Evolutionary conservation across 2,797 vertebrate species (phyloP), one percentile per base, ranked within the genome.

Genomic region (Salarias fasciatus): DNA sequence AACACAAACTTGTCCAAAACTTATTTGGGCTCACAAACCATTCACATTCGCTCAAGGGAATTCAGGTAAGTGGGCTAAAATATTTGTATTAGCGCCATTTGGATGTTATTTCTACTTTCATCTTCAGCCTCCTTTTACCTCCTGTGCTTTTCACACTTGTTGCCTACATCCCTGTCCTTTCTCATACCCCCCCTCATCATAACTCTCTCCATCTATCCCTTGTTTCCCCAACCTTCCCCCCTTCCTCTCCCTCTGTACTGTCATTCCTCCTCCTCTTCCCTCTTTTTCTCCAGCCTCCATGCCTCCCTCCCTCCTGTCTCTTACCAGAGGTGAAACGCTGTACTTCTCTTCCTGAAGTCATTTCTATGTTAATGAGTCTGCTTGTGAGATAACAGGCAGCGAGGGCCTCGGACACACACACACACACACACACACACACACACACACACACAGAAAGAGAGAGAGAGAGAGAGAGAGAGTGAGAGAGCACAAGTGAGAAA

Each of bases 311-410:
- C 42, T 56, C 63, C 83, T 63, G 42, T 87, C 79, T 72, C 74
- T 72, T 84, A 70, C 67, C 33, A 56, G 84, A 59, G 86, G 86
- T 82, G 87, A 64, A 82, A 86, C 7, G 75, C 86, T 86, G 84
- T 88, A 84, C 86, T 87, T 88, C 71, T 87, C 85, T 87, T 90
- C 88, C 89, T 89, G 79, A 92, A 92, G 90, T 86, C 79, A 89
- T 93, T 85, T 91, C 79, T 81, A 93, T 91, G 93, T 88, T 91
- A 80, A 90, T 90, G 86, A 92, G 89, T 89, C 87, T 91, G 78
- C 84, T 87, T 83, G 69, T 86, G 85, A 88, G 93, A 93, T 90
- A 83, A 89, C 82, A 86, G 80, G 79, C 29, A 59, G 77, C 80
- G 76, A 87, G 79, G 81, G 77, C 66, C 88, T 82, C 83, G 76